Percentiles rank a stretch among this genome's conserved stretches.
Conservation (phyloP, 1,140 invertebrate genomes). For the Orchesella cincta region DNA sequence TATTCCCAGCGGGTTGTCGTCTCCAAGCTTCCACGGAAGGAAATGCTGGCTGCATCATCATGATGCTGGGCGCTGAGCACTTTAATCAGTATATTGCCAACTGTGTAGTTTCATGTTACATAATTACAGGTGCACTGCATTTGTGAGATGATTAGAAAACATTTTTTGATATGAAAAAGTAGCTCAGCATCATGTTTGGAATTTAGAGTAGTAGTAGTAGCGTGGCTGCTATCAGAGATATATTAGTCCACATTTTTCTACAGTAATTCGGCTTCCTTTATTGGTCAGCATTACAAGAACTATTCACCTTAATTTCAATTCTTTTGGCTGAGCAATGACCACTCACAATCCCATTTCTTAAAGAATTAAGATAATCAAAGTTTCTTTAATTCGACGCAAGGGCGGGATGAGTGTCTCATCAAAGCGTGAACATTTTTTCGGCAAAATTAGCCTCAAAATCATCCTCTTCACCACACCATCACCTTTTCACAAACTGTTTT, state of each 20-base stretch:
- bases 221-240: too few relatives aligned
- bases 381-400: background rate
- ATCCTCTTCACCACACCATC: background rate
- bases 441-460: background rate
- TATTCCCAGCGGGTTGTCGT: slow-evolving; percentile 20
- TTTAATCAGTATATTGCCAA: slow-evolving; percentile 10
- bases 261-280: too few relatives aligned
- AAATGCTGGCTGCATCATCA: background rate
- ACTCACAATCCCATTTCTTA: too few relatives aligned
- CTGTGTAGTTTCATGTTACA: slow-evolving; percentile 1
- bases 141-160: too few relatives aligned
- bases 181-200: background rate
- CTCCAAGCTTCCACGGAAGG: slow-evolving; percentile 23
- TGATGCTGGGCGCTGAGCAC: background rate
- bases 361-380: background rate
- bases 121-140: background rate
- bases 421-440: slow-evolving; percentile 14
- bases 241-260: too few relatives aligned
- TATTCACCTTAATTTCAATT: background rate
- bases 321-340: too few relatives aligned
- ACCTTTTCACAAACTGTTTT: background rate
- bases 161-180: too few relatives aligned
- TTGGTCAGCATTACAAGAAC: too few relatives aligned
- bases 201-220: slow-evolving; percentile 22
- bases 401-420: slow-evolving; percentile 3